A percentile compares a stretch with the other conserved stretches of the same genome.
Evolutionary conservation across 2,113 vertebrate genomes (phyloP).

Genomic region (Calypte anna): DNA sequence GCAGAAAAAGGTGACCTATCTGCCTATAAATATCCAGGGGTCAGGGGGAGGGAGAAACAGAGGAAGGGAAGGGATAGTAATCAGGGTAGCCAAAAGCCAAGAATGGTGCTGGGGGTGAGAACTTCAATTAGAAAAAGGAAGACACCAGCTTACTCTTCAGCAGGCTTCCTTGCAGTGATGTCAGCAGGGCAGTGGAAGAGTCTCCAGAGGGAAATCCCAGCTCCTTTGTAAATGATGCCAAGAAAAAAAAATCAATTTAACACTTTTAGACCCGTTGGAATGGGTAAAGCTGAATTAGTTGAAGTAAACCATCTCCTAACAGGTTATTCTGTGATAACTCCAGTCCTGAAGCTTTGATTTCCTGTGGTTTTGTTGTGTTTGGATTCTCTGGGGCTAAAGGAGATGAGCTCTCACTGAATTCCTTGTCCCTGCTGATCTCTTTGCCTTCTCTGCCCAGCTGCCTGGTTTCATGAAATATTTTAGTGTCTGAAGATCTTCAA

Average conservation of each 20-base stretch:
- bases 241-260: not conserved
- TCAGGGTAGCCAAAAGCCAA: constrained; percentile 50
- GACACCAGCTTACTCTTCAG: not conserved
- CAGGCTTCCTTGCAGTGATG: constrained; percentile 58
- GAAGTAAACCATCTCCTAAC: not conserved
- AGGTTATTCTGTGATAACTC: not conserved
- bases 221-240: not conserved
- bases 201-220: constrained; percentile 63
- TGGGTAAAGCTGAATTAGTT: not conserved
- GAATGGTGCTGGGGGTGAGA: constrained; percentile 18
- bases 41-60: constrained; percentile 9
- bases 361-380: not conserved
- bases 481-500: not conserved
- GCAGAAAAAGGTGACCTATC: constrained; percentile 56
- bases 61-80: constrained; percentile 65
- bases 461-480: not conserved
- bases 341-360: not conserved
- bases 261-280: not conserved
- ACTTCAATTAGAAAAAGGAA: constrained; percentile 61
- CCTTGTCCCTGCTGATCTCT: not conserved
- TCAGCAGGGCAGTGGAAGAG: constrained; percentile 13
- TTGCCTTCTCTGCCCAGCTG: not conserved
- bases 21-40: constrained; percentile 67
- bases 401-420: not conserved
- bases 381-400: not conserved